Conservation (phyloP, 1,140 invertebrate species). For the Stenopsyche tienmushanensis region DNA sequence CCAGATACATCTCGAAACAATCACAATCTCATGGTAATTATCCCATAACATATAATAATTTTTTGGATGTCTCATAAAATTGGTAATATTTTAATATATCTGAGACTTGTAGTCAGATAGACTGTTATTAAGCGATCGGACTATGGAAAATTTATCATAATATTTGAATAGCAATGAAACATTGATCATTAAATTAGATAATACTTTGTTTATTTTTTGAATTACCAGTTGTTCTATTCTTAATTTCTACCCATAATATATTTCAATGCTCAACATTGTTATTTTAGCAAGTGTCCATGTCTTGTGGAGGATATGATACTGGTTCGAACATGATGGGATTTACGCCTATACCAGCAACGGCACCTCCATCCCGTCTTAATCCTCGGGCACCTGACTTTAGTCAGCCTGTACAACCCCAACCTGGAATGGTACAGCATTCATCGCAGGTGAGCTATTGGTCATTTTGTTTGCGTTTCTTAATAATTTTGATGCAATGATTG, state of each 20-base stretch:
- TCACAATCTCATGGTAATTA: conserved; percentile 55
- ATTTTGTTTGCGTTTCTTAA: not conserved
- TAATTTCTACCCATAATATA: not conserved
- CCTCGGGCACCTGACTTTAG: conserved; percentile 83
- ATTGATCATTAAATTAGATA: too few species aligned
- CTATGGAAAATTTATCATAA: too few species aligned
- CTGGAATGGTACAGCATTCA: conserved; percentile 52
- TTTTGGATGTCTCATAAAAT: too few species aligned
- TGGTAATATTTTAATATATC: too few species aligned
- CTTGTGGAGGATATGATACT: conserved; percentile 46
- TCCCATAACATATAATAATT: too few species aligned
- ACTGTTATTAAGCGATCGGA: not conserved
- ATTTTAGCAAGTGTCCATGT: conserved; percentile 51
- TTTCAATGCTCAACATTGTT: not conserved
- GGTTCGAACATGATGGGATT: conserved; percentile 48
- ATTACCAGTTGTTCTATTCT: not conserved
- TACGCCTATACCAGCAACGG: conserved; percentile 48
- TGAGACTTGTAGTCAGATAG: not conserved
- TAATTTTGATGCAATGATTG: not conserved
- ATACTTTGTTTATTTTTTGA: not conserved
- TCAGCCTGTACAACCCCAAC: conserved; percentile 43
- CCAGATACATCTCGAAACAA: conserved; percentile 52
- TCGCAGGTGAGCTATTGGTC: conserved; percentile 12
- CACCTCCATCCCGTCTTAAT: conserved; percentile 78
- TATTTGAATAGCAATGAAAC: too few species aligned